phyloP scores from a whole-genome alignment of 2,113 vertebrate genomes.

The Chaetodon auriga region DNA sequence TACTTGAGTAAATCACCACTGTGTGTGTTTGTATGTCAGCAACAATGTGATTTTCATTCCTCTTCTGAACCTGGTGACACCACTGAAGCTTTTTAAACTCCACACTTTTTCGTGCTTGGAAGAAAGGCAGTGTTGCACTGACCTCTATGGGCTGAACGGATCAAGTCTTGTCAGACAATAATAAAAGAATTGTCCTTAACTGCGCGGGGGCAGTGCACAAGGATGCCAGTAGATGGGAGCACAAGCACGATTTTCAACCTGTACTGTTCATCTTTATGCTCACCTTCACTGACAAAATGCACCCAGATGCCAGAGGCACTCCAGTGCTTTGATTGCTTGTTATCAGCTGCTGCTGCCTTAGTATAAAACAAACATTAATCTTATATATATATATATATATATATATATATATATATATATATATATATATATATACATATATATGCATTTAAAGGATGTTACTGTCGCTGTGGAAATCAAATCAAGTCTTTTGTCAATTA shows the following conservation, averaged over 20 bases:
- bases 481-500: no score
- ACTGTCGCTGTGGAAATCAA: no score
- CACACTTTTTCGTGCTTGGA: neutral
- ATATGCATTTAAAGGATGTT: no score
- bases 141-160: neutral
- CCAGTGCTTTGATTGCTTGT: neutral
- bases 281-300: neutral
- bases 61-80: neutral
- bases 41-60: neutral
- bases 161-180: neutral
- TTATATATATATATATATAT: no score
- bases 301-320: no score
- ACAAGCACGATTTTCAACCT: neutral
- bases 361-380: neutral
- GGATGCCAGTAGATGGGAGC: slow-evolving; percentile 14
- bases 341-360: neutral
- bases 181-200: neutral
- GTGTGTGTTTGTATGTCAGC: no score
- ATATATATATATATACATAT: no score
- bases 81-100: neutral
- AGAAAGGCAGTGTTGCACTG: neutral
- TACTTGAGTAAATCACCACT: no score
- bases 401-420: no score
- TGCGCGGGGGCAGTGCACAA: neutral
- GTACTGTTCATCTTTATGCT: neutral